phyloP scores from a whole-genome alignment of 2,888 invertebrate species.

The Agrenia bidenticulata region DNA sequence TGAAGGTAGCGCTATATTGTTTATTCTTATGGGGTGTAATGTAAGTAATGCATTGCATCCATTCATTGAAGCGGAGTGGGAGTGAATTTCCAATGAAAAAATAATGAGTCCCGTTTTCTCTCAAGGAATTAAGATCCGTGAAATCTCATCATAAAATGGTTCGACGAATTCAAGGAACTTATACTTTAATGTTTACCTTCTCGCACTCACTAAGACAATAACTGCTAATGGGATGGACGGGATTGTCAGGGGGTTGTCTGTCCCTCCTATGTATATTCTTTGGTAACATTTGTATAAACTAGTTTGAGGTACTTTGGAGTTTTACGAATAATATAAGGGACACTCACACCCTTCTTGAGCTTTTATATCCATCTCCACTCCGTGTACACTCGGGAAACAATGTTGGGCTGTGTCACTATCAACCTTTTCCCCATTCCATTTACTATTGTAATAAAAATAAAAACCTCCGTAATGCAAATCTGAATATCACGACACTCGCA shows the following conservation, averaged over 20 bases:
- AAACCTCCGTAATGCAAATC: slow-evolving; percentile 20
- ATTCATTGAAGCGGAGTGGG: background rate
- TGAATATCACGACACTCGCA: slow-evolving; percentile 1
- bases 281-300: no score
- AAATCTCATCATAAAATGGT: slow-evolving; percentile 49
- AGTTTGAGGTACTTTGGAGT: no score
- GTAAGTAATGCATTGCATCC: no score
- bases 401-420: no score
- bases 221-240: slow-evolving; percentile 35
- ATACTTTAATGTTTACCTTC: slow-evolving; percentile 42
- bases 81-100: slow-evolving; percentile 42
- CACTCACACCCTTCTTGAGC: no score
- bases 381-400: no score
- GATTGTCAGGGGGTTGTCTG: slow-evolving; percentile 12
- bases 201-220: slow-evolving; percentile 41
- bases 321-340: no score
- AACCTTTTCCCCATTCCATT: background rate
- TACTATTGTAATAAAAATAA: slow-evolving; percentile 5
- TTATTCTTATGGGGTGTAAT: no score
- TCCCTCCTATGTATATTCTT: no score
- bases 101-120: slow-evolving; percentile 41
- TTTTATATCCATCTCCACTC: no score
- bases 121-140: slow-evolving; percentile 46
- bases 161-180: slow-evolving; percentile 42
- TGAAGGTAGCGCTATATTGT: background rate